A percentile compares a stretch with the other conserved stretches of the same genome.
phyloP scores from a whole-genome alignment of 2,113 vertebrate species.

The Amazona vittata region DNA sequence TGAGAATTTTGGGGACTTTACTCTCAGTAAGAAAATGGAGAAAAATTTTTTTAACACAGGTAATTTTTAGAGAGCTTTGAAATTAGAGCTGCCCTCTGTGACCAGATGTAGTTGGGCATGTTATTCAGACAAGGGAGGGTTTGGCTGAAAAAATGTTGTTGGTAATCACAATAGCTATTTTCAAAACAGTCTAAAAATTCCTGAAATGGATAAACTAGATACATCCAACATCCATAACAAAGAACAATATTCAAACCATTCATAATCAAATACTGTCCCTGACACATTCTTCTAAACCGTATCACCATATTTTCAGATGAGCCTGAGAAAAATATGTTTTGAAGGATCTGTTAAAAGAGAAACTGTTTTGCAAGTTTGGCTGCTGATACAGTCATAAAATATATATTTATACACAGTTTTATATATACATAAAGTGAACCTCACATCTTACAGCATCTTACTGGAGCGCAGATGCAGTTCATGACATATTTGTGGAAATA shows the following conservation, averaged over 20 bases:
- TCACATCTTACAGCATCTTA: neutral
- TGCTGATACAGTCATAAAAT: slow-evolving; percentile 10
- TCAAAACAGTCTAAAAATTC: neutral
- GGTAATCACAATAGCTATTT: neutral
- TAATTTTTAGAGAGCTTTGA: neutral
- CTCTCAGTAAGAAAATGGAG: neutral
- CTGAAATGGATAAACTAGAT: neutral
- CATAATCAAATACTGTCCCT: neutral
- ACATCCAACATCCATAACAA: neutral
- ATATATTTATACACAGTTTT: slow-evolving; percentile 17
- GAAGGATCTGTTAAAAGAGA: slow-evolving; percentile 6
- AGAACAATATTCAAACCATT: neutral
- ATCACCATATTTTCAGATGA: neutral
- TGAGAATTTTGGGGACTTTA: neutral
- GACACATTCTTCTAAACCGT: neutral
- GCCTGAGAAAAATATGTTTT: neutral
- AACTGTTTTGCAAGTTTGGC: neutral
- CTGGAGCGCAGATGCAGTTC: neutral
- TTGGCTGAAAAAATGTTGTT: neutral
- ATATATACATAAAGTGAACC: slow-evolving; percentile 4
- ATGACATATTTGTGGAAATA: slow-evolving; percentile 36
- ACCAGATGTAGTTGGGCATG: neutral
- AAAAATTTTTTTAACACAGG: neutral
- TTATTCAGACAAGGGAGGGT: neutral
- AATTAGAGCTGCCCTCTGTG: neutral